Conservation (phyloP, 1,140 invertebrate species). For the Drosophila littoralis region DNA sequence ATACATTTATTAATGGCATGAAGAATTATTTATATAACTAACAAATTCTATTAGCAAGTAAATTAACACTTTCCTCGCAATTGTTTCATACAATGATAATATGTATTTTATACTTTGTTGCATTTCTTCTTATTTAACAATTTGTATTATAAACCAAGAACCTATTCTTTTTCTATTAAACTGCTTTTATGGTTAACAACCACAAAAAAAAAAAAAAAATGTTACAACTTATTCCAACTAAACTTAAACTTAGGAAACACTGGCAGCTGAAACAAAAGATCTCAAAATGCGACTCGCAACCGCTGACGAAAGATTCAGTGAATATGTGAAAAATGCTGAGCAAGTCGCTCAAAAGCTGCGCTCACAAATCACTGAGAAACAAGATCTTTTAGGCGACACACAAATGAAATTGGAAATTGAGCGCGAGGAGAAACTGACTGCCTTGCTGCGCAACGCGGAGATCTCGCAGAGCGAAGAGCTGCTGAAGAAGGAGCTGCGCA, state of each 20-base stretch:
- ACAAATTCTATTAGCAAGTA: slow-evolving; percentile 38
- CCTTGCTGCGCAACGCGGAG: slow-evolving; percentile 91
- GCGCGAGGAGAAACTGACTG: slow-evolving; percentile 90
- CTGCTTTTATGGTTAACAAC: slow-evolving; percentile 1
- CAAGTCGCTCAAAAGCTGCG: slow-evolving; percentile 69
- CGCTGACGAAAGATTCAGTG: slow-evolving; percentile 78
- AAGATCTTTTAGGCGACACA: slow-evolving; percentile 63
- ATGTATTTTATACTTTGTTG: slow-evolving; percentile 36
- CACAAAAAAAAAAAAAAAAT: slow-evolving; percentile 15
- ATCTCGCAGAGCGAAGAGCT: slow-evolving; percentile 92
- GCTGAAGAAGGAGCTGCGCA: slow-evolving; percentile 88
- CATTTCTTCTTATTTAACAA: slow-evolving; percentile 49
- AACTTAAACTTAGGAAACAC: slow-evolving; percentile 63
- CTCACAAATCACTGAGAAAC: slow-evolving; percentile 58
- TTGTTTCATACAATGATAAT: slow-evolving; percentile 8
- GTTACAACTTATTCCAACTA: slow-evolving; percentile 29
- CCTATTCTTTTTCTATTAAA: slow-evolving; percentile 34
- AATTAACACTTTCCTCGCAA: background rate
- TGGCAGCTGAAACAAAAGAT: slow-evolving; percentile 70
- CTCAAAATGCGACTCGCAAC: slow-evolving; percentile 65
- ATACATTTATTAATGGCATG: slow-evolving; percentile 7
- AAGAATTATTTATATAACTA: slow-evolving; percentile 35
- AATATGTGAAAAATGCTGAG: slow-evolving; percentile 79
- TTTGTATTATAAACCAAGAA: slow-evolving; percentile 19
- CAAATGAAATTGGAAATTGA: slow-evolving; percentile 85